Evolutionary conservation across 2,113 vertebrate species (phyloP), one percentile per base, ranked within the genome.

Genomic region (Atlantisia rogersi): DNA sequence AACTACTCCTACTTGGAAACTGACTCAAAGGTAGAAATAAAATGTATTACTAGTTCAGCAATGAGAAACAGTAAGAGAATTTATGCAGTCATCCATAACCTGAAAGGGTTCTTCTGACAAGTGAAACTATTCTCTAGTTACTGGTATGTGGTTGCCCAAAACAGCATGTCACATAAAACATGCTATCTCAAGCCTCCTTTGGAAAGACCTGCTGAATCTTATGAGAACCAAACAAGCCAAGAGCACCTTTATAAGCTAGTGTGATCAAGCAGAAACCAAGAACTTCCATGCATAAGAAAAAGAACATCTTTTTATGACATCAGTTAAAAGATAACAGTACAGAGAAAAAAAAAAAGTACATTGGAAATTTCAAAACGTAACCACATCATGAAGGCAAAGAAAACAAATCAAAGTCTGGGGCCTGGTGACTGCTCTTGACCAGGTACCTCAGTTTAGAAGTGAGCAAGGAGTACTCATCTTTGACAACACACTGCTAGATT

Each of bases 1-100:
- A 94, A 76, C 73, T 79, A 79, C 44, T 96, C 11, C 58, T 80
- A 75, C 84, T 80, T 94, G 52, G 35, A 94, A 97, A 62, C 50
- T 82, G 50, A 90, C 67, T 92, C 59, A 82, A 95, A 82, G 35
- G 32, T 62, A 78, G 53, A 94, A 93, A 86, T 82, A 94, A 94
- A 94, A 88, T 64, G n/a, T 86, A 82, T 80, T 95, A 91, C 90
- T 93, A 95, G 82, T 91, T 86, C 52, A 90, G 74, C 39, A 86
- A 40, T 16, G 11, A 95, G 65, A 95, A 95, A 77, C 31, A 91
- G 48, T 44, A 83, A 65, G 44, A 94, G 40, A 96, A 86, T 93
- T 85, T 53, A 77, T 70, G 86, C 35, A 86, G 56, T 80, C 82
- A 92, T 86, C 65, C 59, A 91, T 39, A 91, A 76, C 48, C 39